Evolutionary conservation across 2,888 invertebrate genomes (phyloP), one percentile per base, ranked within the genome.

Genomic region (Volucella inanis): DNA sequence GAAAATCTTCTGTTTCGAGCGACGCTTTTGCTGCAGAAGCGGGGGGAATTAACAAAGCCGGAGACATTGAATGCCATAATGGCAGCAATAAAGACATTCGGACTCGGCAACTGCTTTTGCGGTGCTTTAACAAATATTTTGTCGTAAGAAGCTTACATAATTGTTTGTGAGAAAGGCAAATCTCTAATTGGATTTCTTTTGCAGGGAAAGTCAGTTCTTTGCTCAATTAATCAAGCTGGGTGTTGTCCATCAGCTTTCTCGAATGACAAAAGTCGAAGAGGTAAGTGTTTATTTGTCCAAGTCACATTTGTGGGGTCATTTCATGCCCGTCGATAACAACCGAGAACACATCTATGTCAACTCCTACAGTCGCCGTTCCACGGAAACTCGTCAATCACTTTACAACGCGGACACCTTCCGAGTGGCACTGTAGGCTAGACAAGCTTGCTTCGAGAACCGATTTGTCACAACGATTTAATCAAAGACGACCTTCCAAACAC

Each of bases 121-220:
- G 90, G 89, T 67, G 89, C 91, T 0, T 87, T 92, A 3, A 91
- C 90, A 10, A 92, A 92, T 87, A 92, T 92, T 61, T 87, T 92
- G 61, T 88, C 91, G 92, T 92, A 88, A 89, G 90, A 14, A 11
- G 31, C 3, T 9, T 4, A 10, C 0, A 41, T 0, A 12, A 15
- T 15, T 41, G 11, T 3, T 45, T 15, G 64, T 11, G 8, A n/a
- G n/a, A 3, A 1, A 3, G 0, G 10, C 8, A 10, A n/a, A 45
- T 10, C 3, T 57, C 62, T 43, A 39, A 45, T 45, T 31, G 31
- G 8, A 12, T 55, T 50, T 54, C 9, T 38, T 22, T 89, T 88
- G 10, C 70, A 92, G 92, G 3, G 91, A 92, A 59, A 91, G 91
- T 78, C 90, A 91, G 82, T 92, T 92, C 87, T 92, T 92, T 87